Base-by-base conservation (phyloP, 2,888 invertebrate genomes). In the Smittia sp. region DNA sequence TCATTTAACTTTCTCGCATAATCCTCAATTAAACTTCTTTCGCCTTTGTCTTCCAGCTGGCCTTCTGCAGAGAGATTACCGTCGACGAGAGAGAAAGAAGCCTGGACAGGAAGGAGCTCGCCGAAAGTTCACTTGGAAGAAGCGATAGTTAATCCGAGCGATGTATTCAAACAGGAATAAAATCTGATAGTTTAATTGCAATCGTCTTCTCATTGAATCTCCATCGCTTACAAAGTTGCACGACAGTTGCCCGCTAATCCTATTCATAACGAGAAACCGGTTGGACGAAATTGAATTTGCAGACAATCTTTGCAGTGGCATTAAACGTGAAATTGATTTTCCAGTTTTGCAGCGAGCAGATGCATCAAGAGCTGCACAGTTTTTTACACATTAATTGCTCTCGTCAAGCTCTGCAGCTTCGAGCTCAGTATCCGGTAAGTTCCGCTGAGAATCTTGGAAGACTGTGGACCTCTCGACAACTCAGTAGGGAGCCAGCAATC, bases 71-170 rank as follows among this genome's bases (percentile, higher is more conserved):
- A 85, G 87, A 78, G 97, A 96, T 81, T 86, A 85, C 75, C 85
- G 97, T 73, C 84, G 83, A 20, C 87, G 88, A 74, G 97, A 98
- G 83, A 87, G 97, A 77, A 94, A 95, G 88, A 96, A 96, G 88
- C 91, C 90, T 72, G 97, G 96, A 6, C 95, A 95, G 83, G 89
- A 88, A 78, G 92, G 93, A 77, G 95, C 97, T 20, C 89, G 97
- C 78, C 90, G 89, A 80, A 94, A 94, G 81, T 92, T 89, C 79
- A 95, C 96, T 75, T 98, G 97, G 97, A 93, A 92, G 83, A 94
- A 90, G 80, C 89, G 94, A 84, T 94, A 90, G 85, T 75, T 20
- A 66, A 66, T 18, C 20, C 20, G 22, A 22, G 4, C 15, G 1
- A 20, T 22, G 22, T 58, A n/a, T 15, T 20, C 6, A 58, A n/a